Percentiles rank a stretch among this genome's conserved stretches.
Conservation (phyloP, 2,797 vertebrate genomes). For the Gobio occitaniae region DNA sequence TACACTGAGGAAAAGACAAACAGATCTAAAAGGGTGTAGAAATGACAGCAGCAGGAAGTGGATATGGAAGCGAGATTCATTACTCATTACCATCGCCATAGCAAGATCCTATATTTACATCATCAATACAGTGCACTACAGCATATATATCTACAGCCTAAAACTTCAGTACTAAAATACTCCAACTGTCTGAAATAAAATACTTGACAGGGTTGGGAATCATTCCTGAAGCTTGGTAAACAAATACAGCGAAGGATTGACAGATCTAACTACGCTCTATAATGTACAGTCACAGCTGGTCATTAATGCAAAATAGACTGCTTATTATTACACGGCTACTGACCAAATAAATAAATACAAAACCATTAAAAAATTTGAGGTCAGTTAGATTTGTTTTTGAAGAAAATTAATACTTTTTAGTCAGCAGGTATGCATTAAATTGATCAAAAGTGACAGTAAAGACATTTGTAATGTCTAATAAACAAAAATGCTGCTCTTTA, state of each 20-base stretch:
- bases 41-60: slow-evolving; percentile 3
- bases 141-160: not conserved
- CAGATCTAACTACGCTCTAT: not conserved
- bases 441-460: not conserved
- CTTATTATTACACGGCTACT: slow-evolving; percentile 10
- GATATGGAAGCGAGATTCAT: not conserved
- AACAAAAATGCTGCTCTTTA: not conserved
- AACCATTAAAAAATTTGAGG: not conserved
- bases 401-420: not conserved
- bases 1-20: slow-evolving; percentile 5
- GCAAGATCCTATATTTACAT: not conserved
- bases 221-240: not conserved
- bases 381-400: not conserved
- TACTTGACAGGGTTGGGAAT: not conserved
- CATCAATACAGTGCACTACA: not conserved
- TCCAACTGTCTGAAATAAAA: not conserved
- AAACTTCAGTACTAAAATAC: not conserved
- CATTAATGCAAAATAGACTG: not conserved
- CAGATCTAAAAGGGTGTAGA: not conserved
- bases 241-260: not conserved
- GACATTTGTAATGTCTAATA: not conserved
- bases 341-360: not conserved
- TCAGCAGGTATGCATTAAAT: not conserved
- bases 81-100: not conserved
- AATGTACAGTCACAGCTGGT: not conserved